Evolutionary conservation across 2,888 invertebrate species (phyloP), one percentile per base, ranked within the genome.

Genomic region (Mimachlamys varia): DNA sequence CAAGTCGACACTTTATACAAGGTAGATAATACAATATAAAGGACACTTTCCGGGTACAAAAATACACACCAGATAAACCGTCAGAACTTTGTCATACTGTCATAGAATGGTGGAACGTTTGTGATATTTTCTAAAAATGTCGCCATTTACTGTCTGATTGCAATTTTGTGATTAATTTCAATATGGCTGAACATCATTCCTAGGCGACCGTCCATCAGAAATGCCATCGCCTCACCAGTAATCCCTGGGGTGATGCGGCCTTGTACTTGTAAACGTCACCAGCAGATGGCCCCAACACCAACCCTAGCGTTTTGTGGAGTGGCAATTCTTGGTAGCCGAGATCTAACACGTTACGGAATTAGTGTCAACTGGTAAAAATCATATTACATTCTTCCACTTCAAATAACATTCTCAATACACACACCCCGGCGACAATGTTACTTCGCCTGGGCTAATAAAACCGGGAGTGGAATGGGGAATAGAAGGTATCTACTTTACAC

Each of bases 361-460:
- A 76, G 76, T 76, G 76, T 76, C 76, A 76, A 76, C 76, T 76
- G 76, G 76, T 76, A 76, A 76, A 76, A 76, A 76, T 76, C 76
- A 76, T 76, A 76, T 76, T 76, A 76, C 76, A 76, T 76, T 76
- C 76, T 76, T 76, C 76, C 76, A 76, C 76, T 76, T 76, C 76
- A 76, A 76, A 76, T 76, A n/a, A 76, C 27, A 76, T 76, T 27
- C 62, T 76, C n/a, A 76, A 76, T 76, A 76, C 76, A 76, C 76
- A 76, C 76, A 27, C 7, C 76, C 0, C 22, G 33, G 76, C 76
- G 33, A 76, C 76, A 76, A 27, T 76, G 27, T 76, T 33, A 33
- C 27, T 5, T 13, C 33, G 76, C 27, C 76, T 5, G 76, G 76
- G 76, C 27, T 76, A 76, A 76, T 76, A 17, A 33, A 76, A 27